These are phyloP conservation scores for Solea solea DNA, from an alignment of 2,113 vertebrate genomes.

Conservation along the genomic window DNA sequence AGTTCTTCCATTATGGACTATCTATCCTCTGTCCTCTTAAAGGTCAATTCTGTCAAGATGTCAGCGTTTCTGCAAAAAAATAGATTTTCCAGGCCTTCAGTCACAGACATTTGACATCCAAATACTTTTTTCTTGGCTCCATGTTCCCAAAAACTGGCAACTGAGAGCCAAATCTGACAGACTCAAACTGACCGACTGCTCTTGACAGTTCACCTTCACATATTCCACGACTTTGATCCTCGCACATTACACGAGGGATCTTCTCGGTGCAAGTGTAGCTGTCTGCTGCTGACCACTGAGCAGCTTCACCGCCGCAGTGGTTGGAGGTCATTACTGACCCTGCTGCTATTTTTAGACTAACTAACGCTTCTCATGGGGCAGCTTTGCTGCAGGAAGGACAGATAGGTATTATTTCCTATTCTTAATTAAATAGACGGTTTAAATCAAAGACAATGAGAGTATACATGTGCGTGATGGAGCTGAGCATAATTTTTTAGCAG, in stretches of 20 bases:
- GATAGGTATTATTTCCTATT: slow-evolving; percentile 1
- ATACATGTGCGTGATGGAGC: not conserved
- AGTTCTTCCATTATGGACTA: too few relatives aligned
- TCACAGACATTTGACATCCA: not conserved
- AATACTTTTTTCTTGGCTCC: not conserved
- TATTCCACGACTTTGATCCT: not conserved
- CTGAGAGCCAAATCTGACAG: not conserved
- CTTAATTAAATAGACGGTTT: not conserved
- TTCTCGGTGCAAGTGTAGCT: slow-evolving; percentile 1
- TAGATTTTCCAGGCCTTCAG: not conserved
- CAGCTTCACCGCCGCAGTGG: not conserved
- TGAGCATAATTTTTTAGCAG: not conserved
- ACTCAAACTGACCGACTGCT: not conserved
- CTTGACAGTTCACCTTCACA: not conserved
- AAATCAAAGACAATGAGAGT: not conserved
- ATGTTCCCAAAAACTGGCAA: not conserved
- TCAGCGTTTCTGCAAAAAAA: not conserved
- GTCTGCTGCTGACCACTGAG: not conserved
- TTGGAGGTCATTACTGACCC: slow-evolving; percentile 30
- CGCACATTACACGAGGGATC: not conserved
- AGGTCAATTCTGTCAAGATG: not conserved
- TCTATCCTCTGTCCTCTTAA: not conserved
- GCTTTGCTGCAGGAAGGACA: slow-evolving; percentile 9
- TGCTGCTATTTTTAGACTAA: slow-evolving; percentile 29
- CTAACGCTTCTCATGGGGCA: slow-evolving; percentile 10